These are phyloP conservation scores for Conus canariensis DNA, from an alignment of 2,888 invertebrate species.

Conservation along the genomic window DNA sequence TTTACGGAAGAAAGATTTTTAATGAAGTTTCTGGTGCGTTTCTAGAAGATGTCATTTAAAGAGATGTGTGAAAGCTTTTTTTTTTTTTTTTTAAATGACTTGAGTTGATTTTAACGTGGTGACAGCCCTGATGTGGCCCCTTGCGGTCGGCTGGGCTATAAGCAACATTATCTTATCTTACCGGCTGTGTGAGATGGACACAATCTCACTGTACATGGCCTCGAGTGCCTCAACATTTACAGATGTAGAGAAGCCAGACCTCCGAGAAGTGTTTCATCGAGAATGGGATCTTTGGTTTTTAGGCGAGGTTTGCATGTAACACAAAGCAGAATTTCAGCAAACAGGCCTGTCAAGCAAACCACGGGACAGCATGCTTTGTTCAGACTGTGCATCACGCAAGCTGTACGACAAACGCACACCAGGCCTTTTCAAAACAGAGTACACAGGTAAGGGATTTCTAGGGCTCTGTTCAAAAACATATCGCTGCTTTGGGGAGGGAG, in stretches of 20 bases:
- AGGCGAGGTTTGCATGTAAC: neutral
- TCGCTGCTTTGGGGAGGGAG: neutral
- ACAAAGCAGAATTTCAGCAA: neutral
- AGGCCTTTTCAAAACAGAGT: conserved; percentile 46
- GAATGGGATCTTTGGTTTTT: conserved; percentile 24
- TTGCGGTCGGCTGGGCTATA: conserved; percentile 51
- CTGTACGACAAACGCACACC: conserved; percentile 36
- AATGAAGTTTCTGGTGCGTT: no score
- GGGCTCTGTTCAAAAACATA: conserved; percentile 44
- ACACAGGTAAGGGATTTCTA: conserved; percentile 33
- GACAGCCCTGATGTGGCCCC: no score
- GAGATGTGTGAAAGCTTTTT: no score
- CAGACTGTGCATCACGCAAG: neutral
- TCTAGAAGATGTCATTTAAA: no score
- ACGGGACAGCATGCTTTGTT: neutral
- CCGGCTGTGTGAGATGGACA: conserved; percentile 57
- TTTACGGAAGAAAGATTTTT: no score
- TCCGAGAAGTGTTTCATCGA: conserved; percentile 8
- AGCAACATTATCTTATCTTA: no score
- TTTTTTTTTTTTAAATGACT: no score
- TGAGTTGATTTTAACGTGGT: no score
- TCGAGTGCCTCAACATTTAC: neutral
- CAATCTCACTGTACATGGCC: conserved; percentile 37
- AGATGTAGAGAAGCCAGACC: neutral
- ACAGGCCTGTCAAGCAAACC: no score